Percentiles rank a stretch among this genome's conserved stretches.
phyloP scores from a whole-genome alignment of 2,888 invertebrate genomes.

The Thymelicus acteon region DNA sequence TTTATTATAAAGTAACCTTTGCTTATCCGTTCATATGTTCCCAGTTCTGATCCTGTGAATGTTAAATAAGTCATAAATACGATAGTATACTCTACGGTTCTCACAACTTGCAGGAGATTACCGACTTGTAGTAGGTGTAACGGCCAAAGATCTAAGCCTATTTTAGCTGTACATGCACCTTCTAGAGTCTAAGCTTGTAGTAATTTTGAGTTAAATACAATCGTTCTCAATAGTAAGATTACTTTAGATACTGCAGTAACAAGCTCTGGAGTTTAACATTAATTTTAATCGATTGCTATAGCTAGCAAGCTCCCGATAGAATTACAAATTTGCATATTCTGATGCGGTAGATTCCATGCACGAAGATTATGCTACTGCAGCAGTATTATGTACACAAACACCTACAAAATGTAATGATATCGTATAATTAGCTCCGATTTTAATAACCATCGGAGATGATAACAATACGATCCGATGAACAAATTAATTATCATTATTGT shows the following conservation, averaged over 20 bases:
- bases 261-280: constrained; percentile 24
- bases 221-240: constrained; percentile 27
- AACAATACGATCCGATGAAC: too few relatives aligned
- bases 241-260: constrained; percentile 29
- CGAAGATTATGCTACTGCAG: background rate
- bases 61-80: constrained; percentile 24
- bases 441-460: too few relatives aligned
- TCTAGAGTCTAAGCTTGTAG: constrained; percentile 33
- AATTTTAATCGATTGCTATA: constrained; percentile 28
- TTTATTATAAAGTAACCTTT: too few relatives aligned
- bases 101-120: constrained; percentile 23
- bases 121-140: constrained; percentile 33
- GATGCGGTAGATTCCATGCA: constrained; percentile 6
- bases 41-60: background rate
- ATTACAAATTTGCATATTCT: constrained; percentile 27
- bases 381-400: background rate
- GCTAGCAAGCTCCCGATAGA: constrained; percentile 17
- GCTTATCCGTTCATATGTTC: too few relatives aligned
- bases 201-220: constrained; percentile 36
- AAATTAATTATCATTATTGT: too few relatives aligned
- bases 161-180: constrained; percentile 32
- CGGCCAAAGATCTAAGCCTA: constrained; percentile 23
- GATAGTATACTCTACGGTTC: background rate
- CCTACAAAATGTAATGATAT: background rate
- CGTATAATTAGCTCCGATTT: too few relatives aligned